phyloP scores from a whole-genome alignment of 2,797 vertebrate genomes.

The Etheostoma nigrum region DNA sequence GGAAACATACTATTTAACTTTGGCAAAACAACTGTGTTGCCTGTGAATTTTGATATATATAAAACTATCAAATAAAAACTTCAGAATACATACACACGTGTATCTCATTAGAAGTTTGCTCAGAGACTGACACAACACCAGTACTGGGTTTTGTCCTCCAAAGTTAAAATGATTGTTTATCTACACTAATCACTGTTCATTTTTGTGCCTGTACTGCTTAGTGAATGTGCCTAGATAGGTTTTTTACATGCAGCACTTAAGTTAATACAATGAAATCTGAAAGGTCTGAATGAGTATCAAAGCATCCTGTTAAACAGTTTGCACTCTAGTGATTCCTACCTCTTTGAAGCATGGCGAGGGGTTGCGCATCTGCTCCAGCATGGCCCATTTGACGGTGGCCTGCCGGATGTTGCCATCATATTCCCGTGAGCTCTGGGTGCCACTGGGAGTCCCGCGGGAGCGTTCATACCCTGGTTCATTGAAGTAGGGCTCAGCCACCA shows the following conservation, averaged over 20 bases:
- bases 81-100: too few species aligned
- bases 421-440: slow-evolving; percentile 97
- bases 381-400: slow-evolving; percentile 98
- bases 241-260: background rate
- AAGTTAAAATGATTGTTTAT: too few species aligned
- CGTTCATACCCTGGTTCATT: slow-evolving; percentile 98
- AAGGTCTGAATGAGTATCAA: background rate
- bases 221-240: background rate
- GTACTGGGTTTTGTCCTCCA: too few species aligned
- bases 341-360: slow-evolving; percentile 98
- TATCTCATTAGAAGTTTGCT: too few species aligned
- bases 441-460: slow-evolving; percentile 95
- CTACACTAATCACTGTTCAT: background rate
- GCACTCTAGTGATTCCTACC: slow-evolving; percentile 74
- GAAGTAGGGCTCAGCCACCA: slow-evolving; percentile 98
- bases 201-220: background rate
- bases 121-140: too few species aligned
- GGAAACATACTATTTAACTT: too few species aligned
- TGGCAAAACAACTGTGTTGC: too few species aligned
- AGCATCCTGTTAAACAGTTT: background rate
- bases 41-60: too few species aligned
- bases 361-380: slow-evolving; percentile 98
- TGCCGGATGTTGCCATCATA: slow-evolving; percentile 99
- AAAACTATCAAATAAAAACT: too few species aligned
- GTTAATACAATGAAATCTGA: background rate